These are phyloP conservation scores for Whitmania pigra DNA, from an alignment of 1,140 invertebrate genomes.

Conservation along the genomic window DNA sequence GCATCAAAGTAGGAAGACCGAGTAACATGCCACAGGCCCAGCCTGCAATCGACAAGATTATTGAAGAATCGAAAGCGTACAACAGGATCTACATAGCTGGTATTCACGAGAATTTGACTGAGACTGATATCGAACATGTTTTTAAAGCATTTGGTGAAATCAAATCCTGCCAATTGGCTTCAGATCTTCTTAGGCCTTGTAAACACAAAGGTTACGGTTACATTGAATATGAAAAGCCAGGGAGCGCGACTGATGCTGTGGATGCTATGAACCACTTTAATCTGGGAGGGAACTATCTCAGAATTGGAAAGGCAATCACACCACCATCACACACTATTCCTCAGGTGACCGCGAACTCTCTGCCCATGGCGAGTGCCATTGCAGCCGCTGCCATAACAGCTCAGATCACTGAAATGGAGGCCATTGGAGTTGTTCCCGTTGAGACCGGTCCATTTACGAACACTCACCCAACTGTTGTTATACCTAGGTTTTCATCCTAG, in stretches of 20 bases:
- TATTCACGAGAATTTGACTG: constrained; percentile 88
- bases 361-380: constrained; percentile 82
- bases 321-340: constrained; percentile 33
- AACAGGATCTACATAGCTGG: constrained; percentile 97
- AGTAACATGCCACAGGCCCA: constrained; percentile 99
- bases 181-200: constrained; percentile 8
- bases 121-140: constrained; percentile 74
- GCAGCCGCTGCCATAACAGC: constrained; percentile 94
- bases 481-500: no score
- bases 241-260: constrained; percentile 87
- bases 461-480: no score
- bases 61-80: constrained; percentile 90
- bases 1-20: constrained; percentile 84
- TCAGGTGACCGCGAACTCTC: constrained; percentile 52
- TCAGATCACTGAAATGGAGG: constrained; percentile 94
- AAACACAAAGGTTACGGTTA: constrained; percentile 71
- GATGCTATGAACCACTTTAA: constrained; percentile 98
- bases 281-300: constrained; percentile 83
- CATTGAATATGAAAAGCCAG: constrained; percentile 88
- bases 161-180: constrained; percentile 2
- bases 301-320: constrained; percentile 62
- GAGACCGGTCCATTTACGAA: no score
- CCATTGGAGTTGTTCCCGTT: constrained; percentile 34
- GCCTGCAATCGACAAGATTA: constrained; percentile 95
- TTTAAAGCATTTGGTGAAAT: constrained; percentile 11